Evolutionary conservation across 1,140 invertebrate species (phyloP), one percentile per base, ranked within the genome.

Genomic region (Drepana arcuata): DNA sequence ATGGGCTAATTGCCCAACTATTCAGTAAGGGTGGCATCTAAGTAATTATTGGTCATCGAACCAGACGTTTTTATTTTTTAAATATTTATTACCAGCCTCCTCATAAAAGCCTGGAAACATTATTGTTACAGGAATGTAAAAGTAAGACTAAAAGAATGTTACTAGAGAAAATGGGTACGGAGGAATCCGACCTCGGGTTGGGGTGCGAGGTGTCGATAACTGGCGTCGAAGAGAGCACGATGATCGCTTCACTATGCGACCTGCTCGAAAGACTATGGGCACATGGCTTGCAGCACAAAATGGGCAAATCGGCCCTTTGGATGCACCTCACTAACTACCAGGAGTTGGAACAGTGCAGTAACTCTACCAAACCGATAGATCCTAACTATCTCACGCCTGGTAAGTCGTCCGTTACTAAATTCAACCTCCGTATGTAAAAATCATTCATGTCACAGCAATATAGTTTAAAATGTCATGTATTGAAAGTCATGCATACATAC

Each of bases 211-310:
- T 62, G 15, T 88, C 47, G 45, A 83, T 88, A 26, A 85, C 85
- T 0, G 89, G 88, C 7, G 90, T 97, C 0, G 98, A 99, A 85
- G 98, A 99, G 75, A 99, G 97, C 65, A 99, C 97, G 0, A 86
- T 99, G 34, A 98, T 99, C 5, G 96, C 96, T 7, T 95, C 95
- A 59, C 86, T 99, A 0, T 99, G 98, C 85, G 98, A 99, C 85
- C 87, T 99, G 18, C 72, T 99, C 7, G 98, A 99, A 82, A 88
- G 98, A 48, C 94, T 99, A 25, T 99, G 98, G 98, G 95, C 94
- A 1, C 97, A 99, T 78, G 98, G 97, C 0, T 77, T 99, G 10
- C 95, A 97, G 67, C 92, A 91, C 24, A 99, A 98, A 79, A 94
- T 97, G 86, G 95, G 95, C 5, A 97, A 97, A 82, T 97, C 95